Conservation (phyloP, 2,797 vertebrate genomes). For the Chelonia mydas region DNA sequence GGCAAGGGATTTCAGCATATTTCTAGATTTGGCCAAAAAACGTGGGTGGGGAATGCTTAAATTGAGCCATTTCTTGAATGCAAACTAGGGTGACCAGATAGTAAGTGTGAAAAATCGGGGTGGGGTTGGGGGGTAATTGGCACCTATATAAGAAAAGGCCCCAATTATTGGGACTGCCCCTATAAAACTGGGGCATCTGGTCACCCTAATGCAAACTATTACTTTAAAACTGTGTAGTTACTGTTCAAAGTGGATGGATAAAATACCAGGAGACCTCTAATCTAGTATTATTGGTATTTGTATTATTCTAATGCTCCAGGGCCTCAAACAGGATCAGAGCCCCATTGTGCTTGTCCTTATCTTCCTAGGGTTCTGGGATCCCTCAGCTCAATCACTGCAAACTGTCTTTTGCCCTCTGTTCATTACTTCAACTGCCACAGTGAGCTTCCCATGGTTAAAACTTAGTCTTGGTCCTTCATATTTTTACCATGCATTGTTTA, state of each 20-base stretch:
- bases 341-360: neutral
- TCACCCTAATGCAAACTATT: neutral
- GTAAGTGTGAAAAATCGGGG: no score
- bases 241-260: neutral
- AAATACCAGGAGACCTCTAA: neutral
- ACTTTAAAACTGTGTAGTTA: rapidly evolving
- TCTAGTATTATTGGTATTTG: rapidly evolving
- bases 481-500: rapidly evolving
- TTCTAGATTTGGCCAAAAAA: neutral
- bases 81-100: neutral
- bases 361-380: neutral
- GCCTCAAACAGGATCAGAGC: neutral
- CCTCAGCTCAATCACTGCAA: neutral
- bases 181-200: no score
- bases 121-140: no score
- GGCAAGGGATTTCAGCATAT: neutral
- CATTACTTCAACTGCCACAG: neutral
- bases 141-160: no score
- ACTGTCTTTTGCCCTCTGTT: neutral
- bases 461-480: neutral
- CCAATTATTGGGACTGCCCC: no score
- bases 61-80: neutral
- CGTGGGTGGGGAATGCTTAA: neutral
- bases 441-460: neutral
- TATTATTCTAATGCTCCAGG: neutral